A percentile compares a stretch with the other conserved stretches of the same genome.
These are phyloP conservation scores for Scomber colias DNA, from an alignment of 2,113 vertebrate genomes.

Conservation along the genomic window DNA sequence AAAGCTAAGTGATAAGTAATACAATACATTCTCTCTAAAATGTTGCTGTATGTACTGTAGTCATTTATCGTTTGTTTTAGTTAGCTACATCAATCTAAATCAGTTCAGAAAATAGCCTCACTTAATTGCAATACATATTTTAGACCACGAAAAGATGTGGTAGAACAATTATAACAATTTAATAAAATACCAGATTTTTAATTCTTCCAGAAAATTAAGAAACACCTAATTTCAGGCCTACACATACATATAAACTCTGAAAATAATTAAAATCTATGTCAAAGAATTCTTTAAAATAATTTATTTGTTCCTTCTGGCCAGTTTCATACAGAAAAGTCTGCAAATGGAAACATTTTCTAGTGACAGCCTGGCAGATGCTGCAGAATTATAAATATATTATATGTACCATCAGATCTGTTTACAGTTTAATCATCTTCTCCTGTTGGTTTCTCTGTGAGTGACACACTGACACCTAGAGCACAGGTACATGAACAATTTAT, in stretches of 20 bases:
- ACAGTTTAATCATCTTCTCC: not conserved
- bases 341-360: not conserved
- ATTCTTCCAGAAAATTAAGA: not conserved
- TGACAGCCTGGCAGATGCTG: not conserved
- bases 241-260: too few species aligned
- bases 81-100: not conserved
- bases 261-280: too few species aligned
- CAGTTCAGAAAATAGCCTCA: not conserved
- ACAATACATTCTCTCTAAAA: not conserved
- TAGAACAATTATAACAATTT: not conserved
- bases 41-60: too few species aligned
- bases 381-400: not conserved
- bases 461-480: constrained; percentile 51
- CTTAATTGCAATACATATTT: not conserved
- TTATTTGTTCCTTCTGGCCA: too few species aligned
- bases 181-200: not conserved
- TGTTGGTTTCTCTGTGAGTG: constrained; percentile 19
- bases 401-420: not conserved
- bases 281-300: too few species aligned
- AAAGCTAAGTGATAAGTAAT: not conserved
- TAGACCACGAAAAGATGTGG: not conserved
- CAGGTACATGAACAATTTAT: constrained; percentile 79
- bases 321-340: too few species aligned
- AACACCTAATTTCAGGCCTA: too few species aligned
- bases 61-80: not conserved